phyloP scores from a whole-genome alignment of 2,888 invertebrate species.

The Hemaris fuciformis region DNA sequence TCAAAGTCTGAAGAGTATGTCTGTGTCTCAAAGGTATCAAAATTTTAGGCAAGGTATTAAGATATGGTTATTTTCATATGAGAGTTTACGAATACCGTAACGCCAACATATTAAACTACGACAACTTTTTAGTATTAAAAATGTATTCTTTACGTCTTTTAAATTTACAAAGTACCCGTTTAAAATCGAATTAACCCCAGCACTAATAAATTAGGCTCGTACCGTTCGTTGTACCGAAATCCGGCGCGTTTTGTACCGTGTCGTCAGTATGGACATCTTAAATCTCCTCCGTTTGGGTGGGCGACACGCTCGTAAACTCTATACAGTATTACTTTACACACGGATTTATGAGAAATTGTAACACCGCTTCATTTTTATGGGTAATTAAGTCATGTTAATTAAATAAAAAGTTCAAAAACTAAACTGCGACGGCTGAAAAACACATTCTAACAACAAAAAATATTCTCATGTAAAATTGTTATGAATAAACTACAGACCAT shows the following conservation, averaged over 20 bases:
- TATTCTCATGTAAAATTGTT: too few species aligned
- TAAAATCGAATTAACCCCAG: neutral
- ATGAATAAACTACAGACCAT: too few species aligned
- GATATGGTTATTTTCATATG: too few species aligned
- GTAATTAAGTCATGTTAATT: neutral
- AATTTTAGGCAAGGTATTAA: too few species aligned
- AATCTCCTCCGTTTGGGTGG: constrained; percentile 7
- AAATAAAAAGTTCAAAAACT: too few species aligned
- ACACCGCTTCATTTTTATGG: neutral
- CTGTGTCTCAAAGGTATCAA: too few species aligned
- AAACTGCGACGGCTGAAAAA: too few species aligned
- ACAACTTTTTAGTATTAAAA: neutral
- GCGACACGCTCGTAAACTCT: neutral
- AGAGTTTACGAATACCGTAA: too few species aligned
- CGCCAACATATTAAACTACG: too few species aligned
- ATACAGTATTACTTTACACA: neutral
- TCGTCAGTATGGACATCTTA: neutral
- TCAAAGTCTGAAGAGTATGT: too few species aligned
- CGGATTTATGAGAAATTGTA: neutral
- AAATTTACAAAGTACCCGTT: neutral
- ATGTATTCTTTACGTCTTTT: neutral
- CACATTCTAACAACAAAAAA: too few species aligned
- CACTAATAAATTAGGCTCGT: neutral
- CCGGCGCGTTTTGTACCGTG: neutral
- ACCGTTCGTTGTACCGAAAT: neutral